phyloP scores from a whole-genome alignment of 2,113 vertebrate genomes.

The Phrynosoma blainvillii region DNA sequence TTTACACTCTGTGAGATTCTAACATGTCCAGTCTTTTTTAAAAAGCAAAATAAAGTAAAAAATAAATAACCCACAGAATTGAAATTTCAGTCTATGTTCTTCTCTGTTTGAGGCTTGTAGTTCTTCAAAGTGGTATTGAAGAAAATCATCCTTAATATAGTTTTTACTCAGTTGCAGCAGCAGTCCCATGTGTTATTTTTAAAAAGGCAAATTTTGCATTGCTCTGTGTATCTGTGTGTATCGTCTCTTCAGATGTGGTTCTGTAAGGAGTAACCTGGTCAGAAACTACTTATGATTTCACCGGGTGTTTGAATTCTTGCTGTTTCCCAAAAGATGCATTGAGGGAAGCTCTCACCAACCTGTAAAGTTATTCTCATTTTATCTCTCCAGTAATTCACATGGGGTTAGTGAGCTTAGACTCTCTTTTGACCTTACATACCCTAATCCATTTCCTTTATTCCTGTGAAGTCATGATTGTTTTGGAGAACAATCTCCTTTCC shows the following conservation, averaged over 20 bases:
- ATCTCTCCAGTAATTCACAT: background rate
- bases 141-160: slow-evolving; percentile 44
- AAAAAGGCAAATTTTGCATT: slow-evolving; percentile 14
- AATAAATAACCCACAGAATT: slow-evolving; percentile 52
- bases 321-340: background rate
- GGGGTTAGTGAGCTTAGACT: background rate
- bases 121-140: slow-evolving; percentile 69
- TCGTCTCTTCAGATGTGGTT: background rate
- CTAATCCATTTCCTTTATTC: background rate
- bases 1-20: slow-evolving; percentile 55
- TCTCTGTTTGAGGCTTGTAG: slow-evolving; percentile 58
- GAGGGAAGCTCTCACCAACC: background rate
- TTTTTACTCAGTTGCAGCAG: slow-evolving; percentile 37
- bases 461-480: slow-evolving; percentile 24
- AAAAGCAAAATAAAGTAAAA: slow-evolving; percentile 32
- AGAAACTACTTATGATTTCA: background rate
- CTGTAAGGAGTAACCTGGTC: background rate
- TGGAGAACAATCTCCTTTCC: slow-evolving; percentile 55
- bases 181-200: background rate
- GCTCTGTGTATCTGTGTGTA: background rate
- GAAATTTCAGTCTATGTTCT: slow-evolving; percentile 38
- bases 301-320: background rate
- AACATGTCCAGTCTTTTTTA: slow-evolving; percentile 45
- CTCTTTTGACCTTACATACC: background rate
- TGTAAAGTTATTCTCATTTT: background rate